phyloP scores from a whole-genome alignment of 2,888 invertebrate species.

The Crioceris asparagi region DNA sequence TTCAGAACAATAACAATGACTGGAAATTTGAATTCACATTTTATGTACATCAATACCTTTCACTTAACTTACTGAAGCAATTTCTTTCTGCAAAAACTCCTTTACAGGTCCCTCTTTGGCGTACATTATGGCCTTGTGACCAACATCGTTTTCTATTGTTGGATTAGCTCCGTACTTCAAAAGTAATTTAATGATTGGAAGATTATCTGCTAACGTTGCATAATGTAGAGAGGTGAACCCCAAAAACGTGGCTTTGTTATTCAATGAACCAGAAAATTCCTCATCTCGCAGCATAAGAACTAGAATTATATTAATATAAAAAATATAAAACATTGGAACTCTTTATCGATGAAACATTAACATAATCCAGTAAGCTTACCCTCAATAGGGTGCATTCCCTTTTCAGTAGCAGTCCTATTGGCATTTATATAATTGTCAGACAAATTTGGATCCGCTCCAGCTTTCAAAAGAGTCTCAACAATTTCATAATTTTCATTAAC shows the following conservation, averaged over 20 bases:
- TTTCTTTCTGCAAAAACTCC: slow-evolving; percentile 48
- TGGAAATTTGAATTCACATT: no score
- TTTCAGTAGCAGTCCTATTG: slow-evolving; percentile 51
- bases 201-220: slow-evolving; percentile 66
- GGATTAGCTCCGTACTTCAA: slow-evolving; percentile 67
- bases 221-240: slow-evolving; percentile 86
- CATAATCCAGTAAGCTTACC: slow-evolving; percentile 41
- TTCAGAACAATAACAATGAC: no score
- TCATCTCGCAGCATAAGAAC: slow-evolving; percentile 62
- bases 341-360: slow-evolving; percentile 4
- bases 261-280: slow-evolving; percentile 65
- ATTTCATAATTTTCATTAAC: slow-evolving; percentile 59
- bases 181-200: slow-evolving; percentile 50
- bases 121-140: slow-evolving; percentile 66
- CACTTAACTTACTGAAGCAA: slow-evolving; percentile 33
- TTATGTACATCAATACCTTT: neutral
- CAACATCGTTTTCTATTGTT: slow-evolving; percentile 63
- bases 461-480: slow-evolving; percentile 50
- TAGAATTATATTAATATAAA: slow-evolving; percentile 35
- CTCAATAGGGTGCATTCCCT: slow-evolving; percentile 62
- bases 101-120: slow-evolving; percentile 53
- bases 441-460: slow-evolving; percentile 70
- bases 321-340: no score
- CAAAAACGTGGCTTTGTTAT: slow-evolving; percentile 62
- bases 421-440: slow-evolving; percentile 68